Evolutionary conservation across 2,797 vertebrate species (phyloP).

Genomic region (Remorina albescens): DNA sequence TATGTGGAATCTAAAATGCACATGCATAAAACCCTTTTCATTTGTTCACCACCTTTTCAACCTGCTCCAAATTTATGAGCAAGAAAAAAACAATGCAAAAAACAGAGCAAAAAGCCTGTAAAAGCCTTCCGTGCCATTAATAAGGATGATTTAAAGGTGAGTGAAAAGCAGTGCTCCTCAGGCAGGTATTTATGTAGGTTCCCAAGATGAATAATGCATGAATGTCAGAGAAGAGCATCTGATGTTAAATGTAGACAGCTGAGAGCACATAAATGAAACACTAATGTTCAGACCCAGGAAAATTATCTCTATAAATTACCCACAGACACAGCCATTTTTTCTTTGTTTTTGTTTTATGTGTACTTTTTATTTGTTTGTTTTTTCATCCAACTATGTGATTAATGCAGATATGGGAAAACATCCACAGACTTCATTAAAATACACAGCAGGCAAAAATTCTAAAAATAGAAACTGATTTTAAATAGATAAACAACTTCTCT

Average conservation of each 20-base stretch:
- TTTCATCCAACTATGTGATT: slow-evolving; percentile 32
- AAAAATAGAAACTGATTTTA: slow-evolving; percentile 5
- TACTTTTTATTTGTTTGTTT: slow-evolving; percentile 2
- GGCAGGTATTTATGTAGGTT: slow-evolving; percentile 67
- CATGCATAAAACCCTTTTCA: slow-evolving; percentile 38
- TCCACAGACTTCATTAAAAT: slow-evolving; percentile 45
- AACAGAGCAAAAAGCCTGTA: slow-evolving; percentile 41
- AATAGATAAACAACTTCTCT: neutral
- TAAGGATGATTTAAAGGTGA: slow-evolving; percentile 68
- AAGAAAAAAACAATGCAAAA: slow-evolving; percentile 17
- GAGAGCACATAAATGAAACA: slow-evolving; percentile 60
- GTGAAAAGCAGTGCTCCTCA: slow-evolving; percentile 48
- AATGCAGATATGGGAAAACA: slow-evolving; percentile 39
- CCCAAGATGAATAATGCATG: slow-evolving; percentile 70
- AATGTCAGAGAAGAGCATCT: slow-evolving; percentile 57
- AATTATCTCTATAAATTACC: slow-evolving; percentile 66
- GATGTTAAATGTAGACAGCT: slow-evolving; percentile 75
- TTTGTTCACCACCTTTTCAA: slow-evolving; percentile 46
- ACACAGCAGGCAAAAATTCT: slow-evolving; percentile 5
- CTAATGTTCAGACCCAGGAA: slow-evolving; percentile 60
- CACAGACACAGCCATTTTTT: slow-evolving; percentile 6
- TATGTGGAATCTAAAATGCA: slow-evolving; percentile 20
- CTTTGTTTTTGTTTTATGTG: slow-evolving; percentile 7
- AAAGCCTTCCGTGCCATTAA: slow-evolving; percentile 59
- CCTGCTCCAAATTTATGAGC: slow-evolving; percentile 11